phyloP scores from a whole-genome alignment of 2,888 invertebrate genomes.

The Melieria omissa region DNA sequence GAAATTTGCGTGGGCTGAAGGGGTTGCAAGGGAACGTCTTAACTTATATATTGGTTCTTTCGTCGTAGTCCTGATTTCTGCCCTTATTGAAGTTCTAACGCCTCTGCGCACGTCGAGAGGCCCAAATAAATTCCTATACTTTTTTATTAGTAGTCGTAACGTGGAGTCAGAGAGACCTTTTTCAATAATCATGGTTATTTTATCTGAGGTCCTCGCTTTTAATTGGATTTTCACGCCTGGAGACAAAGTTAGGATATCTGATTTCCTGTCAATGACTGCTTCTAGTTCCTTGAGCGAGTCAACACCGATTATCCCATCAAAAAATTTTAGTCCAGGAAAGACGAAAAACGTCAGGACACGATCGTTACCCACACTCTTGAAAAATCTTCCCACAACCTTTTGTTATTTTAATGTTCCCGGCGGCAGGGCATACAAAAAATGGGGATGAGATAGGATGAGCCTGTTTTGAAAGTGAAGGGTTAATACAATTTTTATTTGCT shows the following conservation, averaged over 20 bases:
- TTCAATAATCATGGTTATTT: constrained; percentile 5
- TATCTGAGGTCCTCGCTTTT: neutral
- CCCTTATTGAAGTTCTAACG: too few species aligned
- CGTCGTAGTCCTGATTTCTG: too few species aligned
- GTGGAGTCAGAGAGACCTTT: neutral
- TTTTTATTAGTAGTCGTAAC: constrained; percentile 7
- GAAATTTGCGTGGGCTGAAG: too few species aligned
- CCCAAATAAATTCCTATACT: constrained; percentile 23
- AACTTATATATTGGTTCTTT: too few species aligned
- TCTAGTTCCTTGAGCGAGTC: constrained; percentile 37
- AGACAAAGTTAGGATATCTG: constrained; percentile 20
- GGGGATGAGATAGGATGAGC: neutral
- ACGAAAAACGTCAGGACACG: constrained; percentile 32
- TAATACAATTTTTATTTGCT: constrained; percentile 23
- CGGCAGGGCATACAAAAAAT: neutral
- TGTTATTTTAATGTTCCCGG: neutral
- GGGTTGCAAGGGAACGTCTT: too few species aligned
- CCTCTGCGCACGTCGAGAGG: neutral
- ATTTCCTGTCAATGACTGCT: constrained; percentile 40
- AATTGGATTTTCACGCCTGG: neutral
- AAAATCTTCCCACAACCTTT: neutral
- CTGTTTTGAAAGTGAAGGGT: neutral
- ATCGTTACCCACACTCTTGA: constrained; percentile 17
- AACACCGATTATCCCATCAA: constrained; percentile 36
- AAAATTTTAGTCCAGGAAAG: constrained; percentile 31